Evolutionary conservation across 1,140 invertebrate species (phyloP).

Genomic region (Aphidius gifuensis): DNA sequence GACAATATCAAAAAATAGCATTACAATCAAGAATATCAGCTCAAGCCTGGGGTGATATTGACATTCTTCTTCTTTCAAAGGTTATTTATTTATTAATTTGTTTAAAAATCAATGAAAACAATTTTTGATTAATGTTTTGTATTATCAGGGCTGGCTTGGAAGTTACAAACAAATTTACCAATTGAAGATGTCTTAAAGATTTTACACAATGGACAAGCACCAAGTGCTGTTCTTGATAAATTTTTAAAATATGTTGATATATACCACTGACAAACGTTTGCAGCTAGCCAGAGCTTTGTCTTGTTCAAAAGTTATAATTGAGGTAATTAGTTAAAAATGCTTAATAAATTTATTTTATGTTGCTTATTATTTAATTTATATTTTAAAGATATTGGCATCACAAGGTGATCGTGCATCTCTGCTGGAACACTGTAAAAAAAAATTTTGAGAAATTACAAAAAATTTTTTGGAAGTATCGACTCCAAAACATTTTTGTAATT

Average conservation of each 20-base stretch:
- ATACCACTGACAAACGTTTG: constrained; percentile 53
- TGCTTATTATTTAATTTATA: constrained; percentile 14
- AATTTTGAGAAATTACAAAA: too few species aligned
- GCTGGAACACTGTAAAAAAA: constrained; percentile 51
- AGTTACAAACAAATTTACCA: constrained; percentile 56
- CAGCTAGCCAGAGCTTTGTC: constrained; percentile 53
- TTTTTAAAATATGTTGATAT: constrained; percentile 59
- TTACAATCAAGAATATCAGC: constrained; percentile 49
- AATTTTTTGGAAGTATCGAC: too few species aligned
- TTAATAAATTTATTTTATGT: background rate
- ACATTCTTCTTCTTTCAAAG: constrained; percentile 59
- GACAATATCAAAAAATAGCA: constrained; percentile 58
- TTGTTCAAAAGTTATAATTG: constrained; percentile 54
- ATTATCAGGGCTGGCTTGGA: constrained; percentile 60
- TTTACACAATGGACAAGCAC: constrained; percentile 53
- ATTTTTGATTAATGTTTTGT: constrained; percentile 21
- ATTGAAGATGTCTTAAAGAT: constrained; percentile 58
- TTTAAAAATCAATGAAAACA: constrained; percentile 4
- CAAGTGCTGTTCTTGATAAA: constrained; percentile 49
- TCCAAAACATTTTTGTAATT: too few species aligned
- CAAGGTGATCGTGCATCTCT: constrained; percentile 52
- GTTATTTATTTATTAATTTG: constrained; percentile 37
- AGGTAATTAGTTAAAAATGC: constrained; percentile 51
- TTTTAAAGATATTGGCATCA: constrained; percentile 48
- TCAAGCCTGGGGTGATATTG: constrained; percentile 60